A percentile compares a stretch with the other conserved stretches of the same genome.
Evolutionary conservation across 92 coral and sea anemone genomes (phyloP).

Genomic region (Porites lobata): DNA sequence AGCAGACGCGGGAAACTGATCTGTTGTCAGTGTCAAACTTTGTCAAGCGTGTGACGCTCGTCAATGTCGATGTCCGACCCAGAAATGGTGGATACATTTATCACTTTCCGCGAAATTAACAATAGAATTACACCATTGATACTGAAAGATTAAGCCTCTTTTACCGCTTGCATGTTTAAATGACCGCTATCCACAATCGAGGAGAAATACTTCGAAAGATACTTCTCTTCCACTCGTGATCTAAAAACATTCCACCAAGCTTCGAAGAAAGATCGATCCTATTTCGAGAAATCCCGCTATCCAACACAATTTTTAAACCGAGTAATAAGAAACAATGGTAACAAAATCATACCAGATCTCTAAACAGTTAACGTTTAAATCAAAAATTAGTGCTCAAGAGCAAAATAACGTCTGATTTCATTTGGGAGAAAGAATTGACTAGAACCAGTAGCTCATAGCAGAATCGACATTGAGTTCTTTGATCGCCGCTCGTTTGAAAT

Average conservation of each 20-base stretch:
- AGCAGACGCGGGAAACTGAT: slow-evolving; percentile 1
- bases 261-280: not conserved
- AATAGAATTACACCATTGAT: not conserved
- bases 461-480: not conserved
- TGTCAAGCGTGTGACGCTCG: slow-evolving; percentile 11
- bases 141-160: not conserved
- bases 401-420: too few relatives aligned
- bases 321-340: not conserved
- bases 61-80: not conserved
- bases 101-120: not conserved
- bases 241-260: too few relatives aligned
- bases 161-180: not conserved
- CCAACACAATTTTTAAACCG: not conserved
- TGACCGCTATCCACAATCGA: not conserved
- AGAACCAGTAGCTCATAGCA: too few relatives aligned
- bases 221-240: not conserved
- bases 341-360: not conserved
- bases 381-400: too few relatives aligned
- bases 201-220: not conserved
- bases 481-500: slow-evolving; percentile 21
- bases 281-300: not conserved
- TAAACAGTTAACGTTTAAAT: not conserved
- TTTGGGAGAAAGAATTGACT: too few relatives aligned
- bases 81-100: not conserved
- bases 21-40: slow-evolving; percentile 15